Base-by-base conservation (phyloP, 2,797 vertebrate genomes). In the Hafferia zeledoni region DNA sequence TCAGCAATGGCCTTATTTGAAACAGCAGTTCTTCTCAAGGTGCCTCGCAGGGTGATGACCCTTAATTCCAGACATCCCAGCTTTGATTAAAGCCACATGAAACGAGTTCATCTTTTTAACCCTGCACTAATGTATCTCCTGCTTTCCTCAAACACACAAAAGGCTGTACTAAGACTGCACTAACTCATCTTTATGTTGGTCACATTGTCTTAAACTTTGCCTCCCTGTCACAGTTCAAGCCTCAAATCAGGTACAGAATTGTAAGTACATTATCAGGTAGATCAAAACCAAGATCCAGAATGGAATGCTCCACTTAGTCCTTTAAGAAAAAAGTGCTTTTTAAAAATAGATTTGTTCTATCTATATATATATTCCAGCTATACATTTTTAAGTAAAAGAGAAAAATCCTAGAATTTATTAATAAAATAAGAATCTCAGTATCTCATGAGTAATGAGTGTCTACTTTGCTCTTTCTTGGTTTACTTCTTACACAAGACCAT, bases 81-180 rank as follows among this genome's bases (percentile, higher is more conserved):
- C 33, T 94, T 82, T 93, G 94, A 96, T 96, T 91, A 93, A 96
- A 97, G 85, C 96, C 96, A 96, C 85, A 90, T 95, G 95, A 97
- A 92, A 76, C 64, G 55, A 78, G 91, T 89, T 90, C 88, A 81
- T 86, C 57, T 74, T 65, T 78, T 72, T 83, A 90, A 90, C 81
- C 72, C 74, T n/a, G 79, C 49, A 71, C 69, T 75, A 56, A 55
- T 17, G 8, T 41, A 78, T 83, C 2, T 44, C 41, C 76, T 83
- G 65, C 69, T 89, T 44, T 57, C 52, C 68, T 86, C 69, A 78
- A 85, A 75, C 55, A 76, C 50, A 79, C 67, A 87, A 83, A 92
- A 91, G 82, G 13, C 63, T 93, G 71, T 14, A 47, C 46, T 71
- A 44, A 92, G 64, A 28, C 55, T 35, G 41, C 11, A 25, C 30